Base-by-base conservation (phyloP, 1,140 invertebrate species). In the Anoplolepis gracilipes region DNA sequence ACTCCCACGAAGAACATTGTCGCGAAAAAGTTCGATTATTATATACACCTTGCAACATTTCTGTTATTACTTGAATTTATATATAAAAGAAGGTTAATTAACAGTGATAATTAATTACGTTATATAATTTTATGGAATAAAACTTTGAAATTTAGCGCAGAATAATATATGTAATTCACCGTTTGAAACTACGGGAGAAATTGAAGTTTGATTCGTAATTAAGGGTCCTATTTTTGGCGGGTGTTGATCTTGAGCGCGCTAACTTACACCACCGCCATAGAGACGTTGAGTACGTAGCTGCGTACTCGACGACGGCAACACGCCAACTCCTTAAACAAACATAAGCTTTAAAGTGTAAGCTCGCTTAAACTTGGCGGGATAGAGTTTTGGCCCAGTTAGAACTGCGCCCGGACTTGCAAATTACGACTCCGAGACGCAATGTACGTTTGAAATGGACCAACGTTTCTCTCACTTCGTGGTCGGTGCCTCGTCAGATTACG, bases 261-360 rank as follows among this genome's bases (percentile, higher is more conserved):
- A 85, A 81, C 62, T 57, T 70, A 81, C 28, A 78, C 33, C 76
- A 65, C 53, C 25, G 62, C 75, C 39, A 65, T 46, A 11, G 75
- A 59, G 61, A 85, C 73, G 33, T 39, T 11, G 28, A 33, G 49
- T 73, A 81, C 61, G 55, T 67, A 76, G 53, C 61, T 72, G 57
- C 53, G 59, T 73, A 36, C 62, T 78, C 65, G 85, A 46, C 76
- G 61, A 55, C 87, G 76, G 87, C 85, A 85, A 86, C 85, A 57
- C 81, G 75, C 81, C 87, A 91, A 89, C 90, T 91, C 85, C 89
- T 91, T 91, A 90, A 91, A 90, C 90, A 91, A 91, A 91, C 90
- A 91, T 91, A 90, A 91, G 90, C 90, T 85, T 91, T 91, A 85
- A 88, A 90, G 81, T 85, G 86, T 84, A 88, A 91, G 86, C 90